These are phyloP conservation scores for Athalia cordata DNA, from an alignment of 2,888 invertebrate species.

Conservation along the genomic window DNA sequence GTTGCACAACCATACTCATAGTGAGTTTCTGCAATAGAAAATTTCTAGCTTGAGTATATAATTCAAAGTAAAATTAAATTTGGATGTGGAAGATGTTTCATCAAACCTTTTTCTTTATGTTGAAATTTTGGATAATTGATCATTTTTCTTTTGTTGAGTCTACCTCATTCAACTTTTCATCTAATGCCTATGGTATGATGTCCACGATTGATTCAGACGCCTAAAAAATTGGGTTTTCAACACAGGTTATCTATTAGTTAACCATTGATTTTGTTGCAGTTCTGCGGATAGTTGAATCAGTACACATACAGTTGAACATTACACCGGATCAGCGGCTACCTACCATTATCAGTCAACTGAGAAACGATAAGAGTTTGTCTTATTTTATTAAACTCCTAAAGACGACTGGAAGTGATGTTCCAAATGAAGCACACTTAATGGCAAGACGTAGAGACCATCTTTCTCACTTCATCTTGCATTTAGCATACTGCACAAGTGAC, in stretches of 20 bases:
- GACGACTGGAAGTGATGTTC: constrained; percentile 75
- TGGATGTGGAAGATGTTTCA: too few species aligned
- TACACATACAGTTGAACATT: constrained; percentile 79
- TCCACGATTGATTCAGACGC: too few species aligned
- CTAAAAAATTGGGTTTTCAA: too few species aligned
- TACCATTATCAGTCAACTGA: constrained; percentile 79
- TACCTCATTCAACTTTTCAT: background rate
- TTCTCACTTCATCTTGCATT: constrained; percentile 93
- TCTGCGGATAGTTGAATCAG: constrained; percentile 85
- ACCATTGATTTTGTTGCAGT: constrained; percentile 74
- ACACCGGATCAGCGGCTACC: constrained; percentile 83
- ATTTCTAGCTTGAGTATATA: too few species aligned
- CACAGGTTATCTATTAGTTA: too few species aligned
- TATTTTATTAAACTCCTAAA: constrained; percentile 80
- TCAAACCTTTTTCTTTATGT: too few species aligned
- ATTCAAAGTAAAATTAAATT: too few species aligned
- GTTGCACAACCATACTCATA: too few species aligned
- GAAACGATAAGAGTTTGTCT: constrained; percentile 79
- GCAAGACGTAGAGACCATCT: constrained; percentile 88
- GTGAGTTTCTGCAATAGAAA: too few species aligned
- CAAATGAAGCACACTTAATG: constrained; percentile 78
- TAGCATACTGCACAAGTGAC: constrained; percentile 92
- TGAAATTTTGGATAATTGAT: too few species aligned
- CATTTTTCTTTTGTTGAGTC: too few species aligned
- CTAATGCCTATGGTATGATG: background rate